Evolutionary conservation across 2,888 invertebrate species (phyloP).

Genomic region (Gymnoscelis rufifasciata): DNA sequence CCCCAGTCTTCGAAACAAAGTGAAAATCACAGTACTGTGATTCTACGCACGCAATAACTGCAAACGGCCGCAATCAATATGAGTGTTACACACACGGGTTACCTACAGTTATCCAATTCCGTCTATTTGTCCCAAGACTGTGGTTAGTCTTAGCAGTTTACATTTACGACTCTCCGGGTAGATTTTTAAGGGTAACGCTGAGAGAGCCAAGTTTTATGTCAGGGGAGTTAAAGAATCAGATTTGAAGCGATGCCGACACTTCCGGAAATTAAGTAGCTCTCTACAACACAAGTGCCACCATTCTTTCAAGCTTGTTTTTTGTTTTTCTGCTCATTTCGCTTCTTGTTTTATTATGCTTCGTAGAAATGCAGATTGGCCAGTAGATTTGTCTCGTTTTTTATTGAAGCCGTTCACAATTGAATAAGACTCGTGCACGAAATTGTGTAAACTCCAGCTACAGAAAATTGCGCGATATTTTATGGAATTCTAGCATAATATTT

Average conservation of each 20-base stretch:
- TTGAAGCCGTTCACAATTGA: too few relatives aligned
- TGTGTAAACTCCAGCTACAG: too few relatives aligned
- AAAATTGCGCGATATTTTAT: too few relatives aligned
- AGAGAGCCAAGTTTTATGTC: constrained; percentile 16
- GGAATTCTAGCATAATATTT: too few relatives aligned
- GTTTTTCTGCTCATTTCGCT: neutral
- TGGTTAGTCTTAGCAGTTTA: constrained; percentile 34
- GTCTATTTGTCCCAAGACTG: constrained; percentile 48
- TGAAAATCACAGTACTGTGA: constrained; percentile 22
- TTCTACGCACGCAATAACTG: constrained; percentile 26
- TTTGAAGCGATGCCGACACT: constrained; percentile 15
- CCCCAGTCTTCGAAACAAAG: constrained; percentile 25
- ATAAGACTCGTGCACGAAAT: too few relatives aligned
- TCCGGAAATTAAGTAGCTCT: constrained; percentile 6
- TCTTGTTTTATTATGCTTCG: too few relatives aligned
- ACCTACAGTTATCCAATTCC: constrained; percentile 38
- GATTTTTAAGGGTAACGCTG: constrained; percentile 35
- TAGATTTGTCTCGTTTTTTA: too few relatives aligned
- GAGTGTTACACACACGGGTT: constrained; percentile 13
- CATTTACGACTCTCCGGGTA: constrained; percentile 37
- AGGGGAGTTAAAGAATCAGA: constrained; percentile 14
- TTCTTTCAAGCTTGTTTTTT: neutral
- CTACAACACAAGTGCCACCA: neutral
- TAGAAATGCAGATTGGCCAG: too few relatives aligned
- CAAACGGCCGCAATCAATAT: constrained; percentile 26